A percentile compares a stretch with the other conserved stretches of the same genome.
Evolutionary conservation across 2,888 invertebrate genomes (phyloP).

Genomic region (Eretmocerus hayati): DNA sequence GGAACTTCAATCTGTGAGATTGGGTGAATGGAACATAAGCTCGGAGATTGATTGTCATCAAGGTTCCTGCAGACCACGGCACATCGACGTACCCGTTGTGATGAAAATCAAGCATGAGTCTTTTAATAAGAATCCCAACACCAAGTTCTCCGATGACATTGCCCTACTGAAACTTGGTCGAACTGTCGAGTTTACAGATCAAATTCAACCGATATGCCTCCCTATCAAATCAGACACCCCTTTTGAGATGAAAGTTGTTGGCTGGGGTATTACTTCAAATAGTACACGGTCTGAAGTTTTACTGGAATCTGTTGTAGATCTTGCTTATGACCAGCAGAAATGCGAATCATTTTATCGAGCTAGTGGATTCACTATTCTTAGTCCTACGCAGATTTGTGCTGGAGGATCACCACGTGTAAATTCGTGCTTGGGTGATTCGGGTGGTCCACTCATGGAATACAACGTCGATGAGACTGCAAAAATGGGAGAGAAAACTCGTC

Average conservation of each 20-base stretch:
- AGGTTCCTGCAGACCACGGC: no score
- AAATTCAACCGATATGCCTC: slow-evolving; percentile 56
- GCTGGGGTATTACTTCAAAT: slow-evolving; percentile 60
- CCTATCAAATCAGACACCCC: slow-evolving; percentile 44
- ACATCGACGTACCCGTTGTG: no score
- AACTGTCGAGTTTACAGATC: slow-evolving; percentile 52
- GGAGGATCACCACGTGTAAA: slow-evolving; percentile 63
- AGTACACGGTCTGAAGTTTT: slow-evolving; percentile 52
- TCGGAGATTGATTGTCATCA: no score
- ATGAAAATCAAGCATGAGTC: no score
- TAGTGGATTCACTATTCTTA: slow-evolving; percentile 46
- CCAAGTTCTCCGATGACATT: no score
- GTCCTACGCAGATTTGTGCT: slow-evolving; percentile 58
- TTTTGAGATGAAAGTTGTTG: slow-evolving; percentile 52
- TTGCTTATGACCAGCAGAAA: slow-evolving; percentile 43
- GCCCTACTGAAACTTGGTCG: slow-evolving; percentile 59
- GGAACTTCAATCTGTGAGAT: no score
- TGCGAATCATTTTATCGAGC: slow-evolving; percentile 53
- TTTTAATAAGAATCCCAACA: no score
- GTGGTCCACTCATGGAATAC: slow-evolving; percentile 72
- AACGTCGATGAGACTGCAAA: slow-evolving; percentile 16
- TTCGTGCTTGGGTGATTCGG: slow-evolving; percentile 70
- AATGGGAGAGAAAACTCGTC: slow-evolving; percentile 36
- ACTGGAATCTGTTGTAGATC: slow-evolving; percentile 50
- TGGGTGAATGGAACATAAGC: no score